phyloP scores from a whole-genome alignment of 2,797 vertebrate genomes.

The Chiloscyllium punctatum region DNA sequence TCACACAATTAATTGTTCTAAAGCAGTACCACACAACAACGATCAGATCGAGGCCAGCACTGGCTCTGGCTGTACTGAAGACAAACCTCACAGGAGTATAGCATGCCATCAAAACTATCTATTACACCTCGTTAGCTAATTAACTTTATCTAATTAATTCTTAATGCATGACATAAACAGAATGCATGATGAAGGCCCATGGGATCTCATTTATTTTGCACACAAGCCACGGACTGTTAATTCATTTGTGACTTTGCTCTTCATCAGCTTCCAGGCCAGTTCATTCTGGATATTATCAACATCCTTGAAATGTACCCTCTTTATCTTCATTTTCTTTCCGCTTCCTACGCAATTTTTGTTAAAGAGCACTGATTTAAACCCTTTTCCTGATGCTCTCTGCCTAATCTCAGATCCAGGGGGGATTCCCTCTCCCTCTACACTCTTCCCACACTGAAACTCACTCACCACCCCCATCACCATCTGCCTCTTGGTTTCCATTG shows the following conservation, averaged over 20 bases:
- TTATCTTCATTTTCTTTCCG: not conserved
- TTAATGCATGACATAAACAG: slow-evolving; percentile 7
- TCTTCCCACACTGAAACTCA: not conserved
- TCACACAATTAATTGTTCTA: not conserved
- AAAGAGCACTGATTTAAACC: not conserved
- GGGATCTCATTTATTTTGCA: not conserved
- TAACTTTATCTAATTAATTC: slow-evolving; percentile 5
- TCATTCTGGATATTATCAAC: not conserved
- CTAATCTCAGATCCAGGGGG: not conserved
- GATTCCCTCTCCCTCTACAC: not conserved
- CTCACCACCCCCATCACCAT: not conserved
- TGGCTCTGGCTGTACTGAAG: not conserved
- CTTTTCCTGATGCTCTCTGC: not conserved
- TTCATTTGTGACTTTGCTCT: not conserved
- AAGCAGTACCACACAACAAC: not conserved
- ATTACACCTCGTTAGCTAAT: slow-evolving; percentile 8
- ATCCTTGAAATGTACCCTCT: not conserved
- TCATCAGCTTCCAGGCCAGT: not conserved
- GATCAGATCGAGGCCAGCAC: not conserved
- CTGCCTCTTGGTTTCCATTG: not conserved
- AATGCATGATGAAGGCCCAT: not conserved
- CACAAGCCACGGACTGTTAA: not conserved
- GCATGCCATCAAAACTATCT: not conserved
- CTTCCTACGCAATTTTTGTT: not conserved
- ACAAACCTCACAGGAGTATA: not conserved